A percentile compares a stretch with the other conserved stretches of the same genome.
These are phyloP conservation scores for Aphaenogaster rudis DNA, from an alignment of 1,140 invertebrate genomes.

Conservation along the genomic window DNA sequence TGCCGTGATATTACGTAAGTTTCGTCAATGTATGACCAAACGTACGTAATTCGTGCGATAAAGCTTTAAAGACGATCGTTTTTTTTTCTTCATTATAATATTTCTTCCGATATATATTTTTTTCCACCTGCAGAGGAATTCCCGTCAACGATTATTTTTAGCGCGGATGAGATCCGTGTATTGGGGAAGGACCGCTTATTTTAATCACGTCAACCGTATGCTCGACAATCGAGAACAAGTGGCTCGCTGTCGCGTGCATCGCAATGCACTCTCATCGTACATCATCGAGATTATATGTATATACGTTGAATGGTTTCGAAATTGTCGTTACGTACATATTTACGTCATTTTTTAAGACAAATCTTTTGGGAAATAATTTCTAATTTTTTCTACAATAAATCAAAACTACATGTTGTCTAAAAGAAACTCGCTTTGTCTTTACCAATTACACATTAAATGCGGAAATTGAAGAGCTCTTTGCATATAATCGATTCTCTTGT, in stretches of 20 bases:
- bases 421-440: not conserved
- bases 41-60: not conserved
- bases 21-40: conserved; percentile 10
- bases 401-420: not conserved
- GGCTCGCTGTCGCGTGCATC: conserved; percentile 42
- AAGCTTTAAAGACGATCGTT: not conserved
- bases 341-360: not conserved
- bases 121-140: conserved; percentile 5
- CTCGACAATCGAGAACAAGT: conserved; percentile 49
- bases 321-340: not conserved
- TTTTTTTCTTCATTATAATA: not conserved
- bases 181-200: conserved; percentile 28
- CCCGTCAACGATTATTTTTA: conserved; percentile 29
- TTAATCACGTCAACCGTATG: conserved; percentile 54
- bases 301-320: not conserved
- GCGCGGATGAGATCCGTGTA: not conserved
- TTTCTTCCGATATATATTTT: not conserved
- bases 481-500: no score
- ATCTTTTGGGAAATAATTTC: not conserved
- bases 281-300: conserved; percentile 5
- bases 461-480: not conserved
- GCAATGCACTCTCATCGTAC: conserved; percentile 12
- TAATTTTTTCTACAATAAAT: not conserved
- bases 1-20: not conserved
- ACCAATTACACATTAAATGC: not conserved